Evolutionary conservation across 2,797 vertebrate genomes (phyloP).

Genomic region (Fringilla coelebs): DNA sequence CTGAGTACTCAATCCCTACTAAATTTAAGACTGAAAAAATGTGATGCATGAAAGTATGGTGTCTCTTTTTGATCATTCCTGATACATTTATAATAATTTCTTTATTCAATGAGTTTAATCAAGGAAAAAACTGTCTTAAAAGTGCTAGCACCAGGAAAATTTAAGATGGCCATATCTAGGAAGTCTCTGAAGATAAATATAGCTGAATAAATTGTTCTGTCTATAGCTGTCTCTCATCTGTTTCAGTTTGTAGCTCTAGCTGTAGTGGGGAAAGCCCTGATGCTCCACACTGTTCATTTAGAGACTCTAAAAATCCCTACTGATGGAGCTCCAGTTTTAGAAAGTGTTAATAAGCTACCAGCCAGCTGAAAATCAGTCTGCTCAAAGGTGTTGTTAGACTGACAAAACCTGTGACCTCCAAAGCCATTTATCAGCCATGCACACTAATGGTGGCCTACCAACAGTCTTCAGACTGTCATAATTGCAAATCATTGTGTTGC

Average conservation of each 20-base stretch:
- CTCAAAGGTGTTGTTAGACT: background rate
- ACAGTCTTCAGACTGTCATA: background rate
- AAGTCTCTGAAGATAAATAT: background rate
- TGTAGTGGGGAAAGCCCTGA: background rate
- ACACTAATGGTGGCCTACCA: background rate
- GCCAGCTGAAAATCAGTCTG: background rate
- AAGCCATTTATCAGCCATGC: background rate
- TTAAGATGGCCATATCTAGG: background rate
- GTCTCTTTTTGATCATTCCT: background rate
- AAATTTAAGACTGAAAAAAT: background rate
- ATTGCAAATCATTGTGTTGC: background rate
- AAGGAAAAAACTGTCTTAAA: background rate
- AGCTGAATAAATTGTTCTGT: background rate
- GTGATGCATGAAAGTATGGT: background rate
- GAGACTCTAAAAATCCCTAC: background rate
- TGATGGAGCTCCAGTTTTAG: background rate
- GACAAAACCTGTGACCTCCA: background rate
- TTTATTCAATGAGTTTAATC: background rate
- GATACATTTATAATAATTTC: background rate
- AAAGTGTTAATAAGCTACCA: background rate
- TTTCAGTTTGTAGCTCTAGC: background rate
- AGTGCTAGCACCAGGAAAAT: background rate
- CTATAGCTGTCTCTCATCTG: background rate
- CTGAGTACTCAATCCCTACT: background rate
- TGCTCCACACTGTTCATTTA: background rate